Percentiles rank a stretch among this genome's conserved stretches.
Evolutionary conservation across 2,113 vertebrate species (phyloP).

Genomic region (Malurus cyaneus): DNA sequence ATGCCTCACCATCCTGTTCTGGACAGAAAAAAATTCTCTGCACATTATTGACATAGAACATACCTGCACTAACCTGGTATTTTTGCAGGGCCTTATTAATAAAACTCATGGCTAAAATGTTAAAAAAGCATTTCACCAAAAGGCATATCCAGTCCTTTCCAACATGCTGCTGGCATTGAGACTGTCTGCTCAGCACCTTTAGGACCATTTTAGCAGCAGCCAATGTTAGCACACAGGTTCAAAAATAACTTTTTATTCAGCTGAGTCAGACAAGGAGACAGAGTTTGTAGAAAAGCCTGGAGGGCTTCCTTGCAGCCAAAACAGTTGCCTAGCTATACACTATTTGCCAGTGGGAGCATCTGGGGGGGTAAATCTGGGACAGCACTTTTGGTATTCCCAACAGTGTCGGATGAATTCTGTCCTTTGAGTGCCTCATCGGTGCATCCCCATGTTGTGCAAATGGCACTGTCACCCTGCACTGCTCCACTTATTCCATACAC

Average conservation of each 20-base stretch:
- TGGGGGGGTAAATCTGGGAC: neutral
- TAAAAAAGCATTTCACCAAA: neutral
- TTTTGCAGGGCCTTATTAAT: neutral
- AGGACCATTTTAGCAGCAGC: neutral
- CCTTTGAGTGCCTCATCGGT: neutral
- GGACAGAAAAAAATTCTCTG: neutral
- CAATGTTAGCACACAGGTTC: neutral
- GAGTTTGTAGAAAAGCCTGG: neutral
- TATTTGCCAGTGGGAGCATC: neutral
- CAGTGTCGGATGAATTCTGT: neutral
- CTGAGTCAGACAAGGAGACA: neutral
- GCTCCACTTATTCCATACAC: neutral
- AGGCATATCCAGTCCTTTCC: neutral
- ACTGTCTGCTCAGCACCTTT: neutral
- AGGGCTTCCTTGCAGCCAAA: constrained; percentile 2
- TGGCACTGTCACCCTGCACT: neutral
- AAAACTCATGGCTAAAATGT: neutral
- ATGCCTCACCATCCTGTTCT: neutral
- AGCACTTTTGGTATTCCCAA: neutral
- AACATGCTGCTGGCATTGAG: fast-evolving
- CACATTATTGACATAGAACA: neutral
- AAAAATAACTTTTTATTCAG: neutral
- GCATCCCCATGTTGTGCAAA: too few relatives aligned
- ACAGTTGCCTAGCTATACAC: neutral
- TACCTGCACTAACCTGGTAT: neutral